A percentile compares a stretch with the other conserved stretches of the same genome.
phyloP scores from a whole-genome alignment of 2,797 vertebrate species.

The Bradypodion ventrale region DNA sequence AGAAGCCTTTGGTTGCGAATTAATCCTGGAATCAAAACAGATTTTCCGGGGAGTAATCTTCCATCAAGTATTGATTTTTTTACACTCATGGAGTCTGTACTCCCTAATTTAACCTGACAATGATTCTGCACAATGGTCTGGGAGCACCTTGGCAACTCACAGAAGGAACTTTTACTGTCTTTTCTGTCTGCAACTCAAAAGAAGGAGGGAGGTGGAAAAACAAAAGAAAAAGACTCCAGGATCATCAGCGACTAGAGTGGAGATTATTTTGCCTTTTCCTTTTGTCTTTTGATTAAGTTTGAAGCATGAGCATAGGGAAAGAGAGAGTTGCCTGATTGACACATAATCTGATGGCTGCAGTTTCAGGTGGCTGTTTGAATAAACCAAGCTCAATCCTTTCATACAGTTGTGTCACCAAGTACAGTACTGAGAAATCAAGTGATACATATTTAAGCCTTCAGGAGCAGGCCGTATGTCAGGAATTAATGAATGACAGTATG shows the following conservation, averaged over 20 bases:
- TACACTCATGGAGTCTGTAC: slow-evolving; percentile 99
- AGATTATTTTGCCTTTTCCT: slow-evolving; percentile 66
- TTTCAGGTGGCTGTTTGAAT: neutral
- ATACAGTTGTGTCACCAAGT: neutral
- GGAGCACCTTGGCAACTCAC: slow-evolving; percentile 96
- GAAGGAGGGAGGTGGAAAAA: neutral
- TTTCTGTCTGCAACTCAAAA: slow-evolving; percentile 78
- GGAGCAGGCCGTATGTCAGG: slow-evolving; percentile 48
- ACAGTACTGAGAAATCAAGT: slow-evolving; percentile 34
- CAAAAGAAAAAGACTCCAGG: slow-evolving; percentile 61
- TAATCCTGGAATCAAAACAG: slow-evolving; percentile 99
- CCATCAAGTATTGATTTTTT: slow-evolving; percentile 99
- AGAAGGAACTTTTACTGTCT: slow-evolving; percentile 91
- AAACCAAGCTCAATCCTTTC: neutral
- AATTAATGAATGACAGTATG: slow-evolving; percentile 52
- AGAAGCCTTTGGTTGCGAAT: slow-evolving; percentile 98
- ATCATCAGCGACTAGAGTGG: slow-evolving; percentile 64
- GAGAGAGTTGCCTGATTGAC: slow-evolving; percentile 60
- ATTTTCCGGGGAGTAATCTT: slow-evolving; percentile 99
- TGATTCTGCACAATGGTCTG: slow-evolving; percentile 97
- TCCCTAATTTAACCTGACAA: slow-evolving; percentile 99
- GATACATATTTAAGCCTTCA: slow-evolving; percentile 35
- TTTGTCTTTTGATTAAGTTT: slow-evolving; percentile 71
- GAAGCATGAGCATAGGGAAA: slow-evolving; percentile 55
- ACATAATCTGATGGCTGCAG: neutral